Evolutionary conservation across 2,888 invertebrate genomes (phyloP).

Genomic region (Cataglyphis livida): DNA sequence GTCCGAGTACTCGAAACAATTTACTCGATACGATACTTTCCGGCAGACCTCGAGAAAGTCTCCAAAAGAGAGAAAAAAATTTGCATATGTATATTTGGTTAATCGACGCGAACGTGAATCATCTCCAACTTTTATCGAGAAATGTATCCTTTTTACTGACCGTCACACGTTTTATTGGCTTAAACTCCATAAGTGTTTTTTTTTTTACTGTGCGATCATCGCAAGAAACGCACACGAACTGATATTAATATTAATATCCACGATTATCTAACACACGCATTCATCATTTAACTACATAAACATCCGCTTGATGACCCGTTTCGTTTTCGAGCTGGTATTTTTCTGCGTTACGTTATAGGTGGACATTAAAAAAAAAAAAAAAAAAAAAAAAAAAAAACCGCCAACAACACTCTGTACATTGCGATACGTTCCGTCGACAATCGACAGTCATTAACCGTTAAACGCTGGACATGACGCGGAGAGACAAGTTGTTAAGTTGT

Average conservation of each 20-base stretch:
- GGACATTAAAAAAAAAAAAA: background rate
- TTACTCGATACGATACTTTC: slow-evolving; percentile 31
- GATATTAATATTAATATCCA: slow-evolving; percentile 39
- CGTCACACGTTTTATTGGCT: background rate
- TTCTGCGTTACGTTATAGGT: slow-evolving; percentile 10
- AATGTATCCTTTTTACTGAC: background rate
- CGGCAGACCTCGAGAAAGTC: background rate
- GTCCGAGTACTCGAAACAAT: slow-evolving; percentile 24
- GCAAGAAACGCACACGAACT: background rate
- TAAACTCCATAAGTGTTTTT: background rate
- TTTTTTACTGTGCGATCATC: background rate
- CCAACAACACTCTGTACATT: background rate
- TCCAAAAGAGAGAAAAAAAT: background rate
- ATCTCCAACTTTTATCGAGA: background rate
- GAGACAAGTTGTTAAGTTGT: slow-evolving; percentile 33
- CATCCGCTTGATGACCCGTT: slow-evolving; percentile 26
- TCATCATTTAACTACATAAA: slow-evolving; percentile 29
- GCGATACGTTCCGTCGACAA: background rate
- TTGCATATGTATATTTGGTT: background rate
- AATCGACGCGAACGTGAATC: slow-evolving; percentile 11
- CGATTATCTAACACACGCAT: slow-evolving; percentile 36
- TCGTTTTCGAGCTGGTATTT: slow-evolving; percentile 3
- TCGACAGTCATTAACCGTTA: slow-evolving; percentile 44
- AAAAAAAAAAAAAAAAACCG: too few relatives aligned
- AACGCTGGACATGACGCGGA: slow-evolving; percentile 18